Conservation (phyloP, 2,888 invertebrate genomes). For the Andricus quercusramuli region DNA sequence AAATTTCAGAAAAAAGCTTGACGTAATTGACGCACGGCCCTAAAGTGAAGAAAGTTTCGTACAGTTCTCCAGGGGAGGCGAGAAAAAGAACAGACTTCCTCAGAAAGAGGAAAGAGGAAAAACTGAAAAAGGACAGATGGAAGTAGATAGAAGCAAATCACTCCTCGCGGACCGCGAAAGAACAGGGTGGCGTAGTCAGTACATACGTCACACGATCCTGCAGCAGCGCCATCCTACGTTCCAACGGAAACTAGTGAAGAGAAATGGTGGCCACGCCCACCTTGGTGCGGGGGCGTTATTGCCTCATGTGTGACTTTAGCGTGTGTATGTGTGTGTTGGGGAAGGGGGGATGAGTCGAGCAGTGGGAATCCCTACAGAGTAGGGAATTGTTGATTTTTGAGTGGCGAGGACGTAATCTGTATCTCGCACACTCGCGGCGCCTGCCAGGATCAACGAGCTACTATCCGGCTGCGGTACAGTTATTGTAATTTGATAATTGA, state of each 20-base stretch:
- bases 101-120: constrained; percentile 38
- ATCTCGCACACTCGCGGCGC: constrained; percentile 31
- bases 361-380: constrained; percentile 49
- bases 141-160: constrained; percentile 55
- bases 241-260: constrained; percentile 67
- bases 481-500: constrained; percentile 72
- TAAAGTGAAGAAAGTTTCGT: neutral
- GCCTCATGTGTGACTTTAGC: constrained; percentile 28
- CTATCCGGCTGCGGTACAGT: constrained; percentile 50
- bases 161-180: constrained; percentile 59
- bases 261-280: constrained; percentile 74
- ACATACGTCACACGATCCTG: constrained; percentile 68
- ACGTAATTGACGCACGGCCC: no score
- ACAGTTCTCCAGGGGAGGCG: neutral
- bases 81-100: constrained; percentile 21
- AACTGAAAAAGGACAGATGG: constrained; percentile 35
- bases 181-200: constrained; percentile 61
- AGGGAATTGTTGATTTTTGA: constrained; percentile 65
- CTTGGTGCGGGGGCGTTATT: constrained; percentile 68
- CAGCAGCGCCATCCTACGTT: constrained; percentile 67
- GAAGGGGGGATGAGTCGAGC: constrained; percentile 50
- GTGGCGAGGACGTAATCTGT: constrained; percentile 55
- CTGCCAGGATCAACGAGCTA: constrained; percentile 42
- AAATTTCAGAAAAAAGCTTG: no score
- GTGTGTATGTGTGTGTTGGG: neutral